Evolutionary conservation across 2,888 invertebrate genomes (phyloP), one percentile per base, ranked within the genome.

Genomic region (Drosophila meridiana): DNA sequence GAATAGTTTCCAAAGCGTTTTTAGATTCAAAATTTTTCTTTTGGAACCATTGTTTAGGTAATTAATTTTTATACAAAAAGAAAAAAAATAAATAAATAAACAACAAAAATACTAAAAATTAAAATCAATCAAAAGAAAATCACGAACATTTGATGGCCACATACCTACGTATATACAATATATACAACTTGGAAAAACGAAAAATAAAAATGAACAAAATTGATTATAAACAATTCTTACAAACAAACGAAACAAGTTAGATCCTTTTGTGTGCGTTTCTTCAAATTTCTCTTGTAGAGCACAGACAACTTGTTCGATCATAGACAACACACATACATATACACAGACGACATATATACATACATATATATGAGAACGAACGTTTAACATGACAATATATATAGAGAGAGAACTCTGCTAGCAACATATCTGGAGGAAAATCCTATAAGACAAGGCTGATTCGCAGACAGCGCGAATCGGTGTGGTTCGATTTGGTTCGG

Each of bases 1-100:
- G 62, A 72, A 67, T 78, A 67, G 62, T 73, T 72, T 77, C 56
- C 36, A 68, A 62, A 77, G 56, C 62, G 59, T 64, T 68, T 78
- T 73, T 78, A 47, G 73, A 76, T 63, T 67, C 53, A 73, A 50
- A 11, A 50, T 34, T 70, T 79, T 83, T 78, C 64, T 64, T 77
- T 72, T 87, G 81, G 61, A 58, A 77, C 70, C 69, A 77, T 73
- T 69, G 58, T 76, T 82, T 68, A 63, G 60, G 62, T 56, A 69
- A 65, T 66, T 79, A 28, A 71, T 63, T 63, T 53, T 65, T 55
- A 47, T 55, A 65, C 59, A 62, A 20, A 34, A 55, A 43, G 11
- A 36, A 20, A 61, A 2, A 9, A 30, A 45, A 34, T 9, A 43
- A 38, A 42, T 42, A 26, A 14, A 30, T 5, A 42, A 7, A 42